Evolutionary conservation across 2,797 vertebrate species (phyloP).

Genomic region (Poeciliopsis gracilis): DNA sequence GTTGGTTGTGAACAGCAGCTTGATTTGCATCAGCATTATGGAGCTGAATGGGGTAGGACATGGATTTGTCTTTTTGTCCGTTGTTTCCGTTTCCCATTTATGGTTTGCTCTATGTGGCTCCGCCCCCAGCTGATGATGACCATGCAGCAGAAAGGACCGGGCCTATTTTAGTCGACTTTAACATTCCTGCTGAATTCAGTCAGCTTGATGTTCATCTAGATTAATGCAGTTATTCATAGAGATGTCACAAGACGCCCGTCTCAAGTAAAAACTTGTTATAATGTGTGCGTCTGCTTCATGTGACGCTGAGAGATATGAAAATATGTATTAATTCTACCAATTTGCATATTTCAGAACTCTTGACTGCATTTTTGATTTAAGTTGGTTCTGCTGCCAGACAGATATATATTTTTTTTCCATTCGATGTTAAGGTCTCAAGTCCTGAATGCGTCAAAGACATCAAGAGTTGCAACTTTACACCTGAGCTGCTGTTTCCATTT

Average conservation of each 20-base stretch:
- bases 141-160: slow-evolving; percentile 70
- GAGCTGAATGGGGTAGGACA: background rate
- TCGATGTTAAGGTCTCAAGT: background rate
- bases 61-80: slow-evolving; percentile 18
- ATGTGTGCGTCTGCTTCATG: background rate
- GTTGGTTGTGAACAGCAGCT: background rate
- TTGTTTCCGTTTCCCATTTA: slow-evolving; percentile 8
- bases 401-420: background rate
- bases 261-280: background rate
- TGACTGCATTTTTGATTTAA: background rate
- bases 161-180: slow-evolving; percentile 25
- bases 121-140: slow-evolving; percentile 47
- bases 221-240: background rate
- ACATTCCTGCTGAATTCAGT: slow-evolving; percentile 26
- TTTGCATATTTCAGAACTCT: background rate
- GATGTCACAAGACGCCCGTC: background rate
- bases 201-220: slow-evolving; percentile 17
- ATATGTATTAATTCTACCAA: background rate
- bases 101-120: slow-evolving; percentile 25
- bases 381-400: background rate
- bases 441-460: background rate
- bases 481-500: slow-evolving; percentile 44
- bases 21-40: background rate
- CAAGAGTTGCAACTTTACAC: slow-evolving; percentile 41
- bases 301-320: background rate